Percentiles rank a stretch among this genome's conserved stretches.
Conservation (phyloP, 2,113 vertebrate genomes). For the Setophaga kirtlandii region DNA sequence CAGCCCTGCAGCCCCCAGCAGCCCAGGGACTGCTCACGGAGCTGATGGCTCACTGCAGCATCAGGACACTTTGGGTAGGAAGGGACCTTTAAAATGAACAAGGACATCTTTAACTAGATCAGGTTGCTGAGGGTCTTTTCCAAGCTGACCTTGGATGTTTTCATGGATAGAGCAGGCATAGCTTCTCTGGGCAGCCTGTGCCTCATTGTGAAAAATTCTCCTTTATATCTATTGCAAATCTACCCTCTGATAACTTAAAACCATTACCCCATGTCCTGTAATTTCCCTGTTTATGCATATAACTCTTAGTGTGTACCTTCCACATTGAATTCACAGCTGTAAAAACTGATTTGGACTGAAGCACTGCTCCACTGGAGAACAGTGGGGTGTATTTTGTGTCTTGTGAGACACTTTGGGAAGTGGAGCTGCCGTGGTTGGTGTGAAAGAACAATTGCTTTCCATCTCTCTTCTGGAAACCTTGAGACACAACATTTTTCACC, state of each 20-base stretch:
- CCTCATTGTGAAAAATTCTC: background rate
- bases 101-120: background rate
- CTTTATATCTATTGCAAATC: background rate
- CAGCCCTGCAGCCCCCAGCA: background rate
- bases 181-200: background rate
- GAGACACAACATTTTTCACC: background rate
- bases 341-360: background rate
- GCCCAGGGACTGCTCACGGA: fast-evolving
- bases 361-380: background rate
- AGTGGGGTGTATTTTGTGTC: background rate
- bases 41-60: background rate
- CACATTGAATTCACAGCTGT: background rate
- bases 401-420: background rate
- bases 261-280: background rate
- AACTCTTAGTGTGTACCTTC: background rate
- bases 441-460: background rate
- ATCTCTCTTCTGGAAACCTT: background rate
- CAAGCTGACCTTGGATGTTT: background rate
- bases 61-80: background rate
- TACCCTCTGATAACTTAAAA: background rate
- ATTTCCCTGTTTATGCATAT: background rate
- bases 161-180: background rate
- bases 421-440: background rate
- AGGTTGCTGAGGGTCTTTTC: background rate
- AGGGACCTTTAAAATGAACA: background rate